phyloP scores from a whole-genome alignment of 53 echinoderm and acorn worm species.

The Actinopyga echinites region DNA sequence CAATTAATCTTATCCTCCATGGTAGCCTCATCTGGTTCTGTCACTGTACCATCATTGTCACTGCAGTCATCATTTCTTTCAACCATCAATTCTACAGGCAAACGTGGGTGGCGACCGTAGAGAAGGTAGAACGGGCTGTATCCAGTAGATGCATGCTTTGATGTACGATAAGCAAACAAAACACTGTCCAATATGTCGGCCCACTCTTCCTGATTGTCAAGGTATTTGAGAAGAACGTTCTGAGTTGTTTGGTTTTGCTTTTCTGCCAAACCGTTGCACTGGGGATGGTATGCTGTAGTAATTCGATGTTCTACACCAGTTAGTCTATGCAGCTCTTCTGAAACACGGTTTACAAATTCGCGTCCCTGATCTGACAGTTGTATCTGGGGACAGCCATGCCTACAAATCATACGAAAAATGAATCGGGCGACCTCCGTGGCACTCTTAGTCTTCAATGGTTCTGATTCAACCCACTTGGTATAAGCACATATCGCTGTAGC shows the following conservation, averaged over 20 bases:
- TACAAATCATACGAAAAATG: not conserved
- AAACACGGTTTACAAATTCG: not conserved
- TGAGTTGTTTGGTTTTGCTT: not conserved
- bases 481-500: not conserved
- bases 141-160: not conserved
- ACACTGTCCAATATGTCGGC: not conserved
- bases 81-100: not conserved
- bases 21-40: not conserved
- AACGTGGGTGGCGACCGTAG: slow-evolving; percentile 1
- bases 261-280: not conserved
- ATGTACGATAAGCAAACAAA: not conserved
- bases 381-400: not conserved
- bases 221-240: not conserved
- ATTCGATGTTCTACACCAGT: not conserved
- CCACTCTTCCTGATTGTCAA: not conserved
- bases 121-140: not conserved
- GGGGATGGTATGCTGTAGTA: not conserved
- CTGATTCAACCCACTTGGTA: not conserved
- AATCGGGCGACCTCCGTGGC: slow-evolving; percentile 3
- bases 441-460: slow-evolving; percentile 8
- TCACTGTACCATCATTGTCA: not conserved
- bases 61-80: not conserved
- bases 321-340: not conserved
- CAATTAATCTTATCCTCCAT: not conserved
- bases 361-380: not conserved